A percentile compares a stretch with the other conserved stretches of the same genome.
These are phyloP conservation scores for Pseudopipra pipra DNA, from an alignment of 2,113 vertebrate genomes.

Conservation along the genomic window DNA sequence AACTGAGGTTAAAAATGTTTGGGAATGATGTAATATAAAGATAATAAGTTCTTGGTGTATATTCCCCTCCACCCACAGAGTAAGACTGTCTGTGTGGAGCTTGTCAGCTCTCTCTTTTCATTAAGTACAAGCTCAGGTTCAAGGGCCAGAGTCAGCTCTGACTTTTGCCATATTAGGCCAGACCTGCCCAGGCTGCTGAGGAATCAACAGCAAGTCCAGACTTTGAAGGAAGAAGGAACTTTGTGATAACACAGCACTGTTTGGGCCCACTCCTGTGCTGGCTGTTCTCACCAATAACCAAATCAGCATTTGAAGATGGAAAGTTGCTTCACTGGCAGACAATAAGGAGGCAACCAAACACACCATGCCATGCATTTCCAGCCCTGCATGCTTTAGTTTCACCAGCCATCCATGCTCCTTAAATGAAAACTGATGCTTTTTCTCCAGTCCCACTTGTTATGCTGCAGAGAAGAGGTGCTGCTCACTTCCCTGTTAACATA, in stretches of 20 bases:
- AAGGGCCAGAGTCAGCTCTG: background rate
- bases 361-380: background rate
- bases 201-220: background rate
- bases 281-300: background rate
- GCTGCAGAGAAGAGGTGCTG: background rate
- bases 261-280: background rate
- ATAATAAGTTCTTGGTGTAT: background rate
- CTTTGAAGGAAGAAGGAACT: background rate
- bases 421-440: background rate
- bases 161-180: conserved; percentile 4
- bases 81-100: background rate
- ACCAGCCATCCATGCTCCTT: background rate
- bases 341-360: background rate
- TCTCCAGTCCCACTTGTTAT: background rate
- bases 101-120: background rate
- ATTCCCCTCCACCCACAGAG: background rate
- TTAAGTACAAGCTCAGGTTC: background rate
- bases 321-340: background rate
- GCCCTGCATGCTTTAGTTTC: background rate
- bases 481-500: background rate
- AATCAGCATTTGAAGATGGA: background rate
- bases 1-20: conserved; percentile 58
- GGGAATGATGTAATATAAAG: conserved; percentile 30
- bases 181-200: background rate
- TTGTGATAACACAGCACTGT: background rate